Evolutionary conservation across 2,888 invertebrate species (phyloP).

Genomic region (Luffia ferchaultella): DNA sequence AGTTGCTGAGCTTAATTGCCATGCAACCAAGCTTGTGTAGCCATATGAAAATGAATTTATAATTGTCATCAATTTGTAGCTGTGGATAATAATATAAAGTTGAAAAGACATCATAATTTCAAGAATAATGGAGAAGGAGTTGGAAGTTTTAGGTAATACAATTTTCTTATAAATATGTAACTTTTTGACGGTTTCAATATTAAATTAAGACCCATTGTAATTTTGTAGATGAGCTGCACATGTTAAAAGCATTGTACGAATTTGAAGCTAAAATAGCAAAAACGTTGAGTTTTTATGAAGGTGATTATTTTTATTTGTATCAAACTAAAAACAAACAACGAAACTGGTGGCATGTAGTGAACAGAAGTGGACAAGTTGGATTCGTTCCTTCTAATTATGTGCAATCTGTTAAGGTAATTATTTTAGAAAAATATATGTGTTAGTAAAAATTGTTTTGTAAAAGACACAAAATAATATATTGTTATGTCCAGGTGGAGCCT

Average conservation of each 20-base stretch:
- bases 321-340: conserved; percentile 81
- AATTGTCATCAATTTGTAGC: too few relatives aligned
- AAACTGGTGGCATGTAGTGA: conserved; percentile 91
- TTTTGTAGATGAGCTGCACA: conserved; percentile 74
- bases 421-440: conserved; percentile 13
- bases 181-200: too few relatives aligned
- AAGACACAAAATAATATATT: not conserved
- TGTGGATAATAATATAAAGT: too few relatives aligned
- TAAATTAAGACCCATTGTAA: too few relatives aligned
- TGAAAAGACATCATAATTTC: too few relatives aligned
- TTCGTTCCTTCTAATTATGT: conserved; percentile 91
- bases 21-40: too few relatives aligned
- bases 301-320: conserved; percentile 82
- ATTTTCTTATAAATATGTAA: too few relatives aligned
- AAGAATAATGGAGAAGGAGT: not conserved
- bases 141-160: not conserved
- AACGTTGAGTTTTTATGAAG: conserved; percentile 81
- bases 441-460: not conserved
- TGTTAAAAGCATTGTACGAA: conserved; percentile 85
- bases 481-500: conserved; percentile 67
- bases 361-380: conserved; percentile 81
- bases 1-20: too few relatives aligned
- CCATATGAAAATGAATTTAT: too few relatives aligned
- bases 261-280: conserved; percentile 86
- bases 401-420: conserved; percentile 74